Evolutionary conservation across 2,113 vertebrate genomes (phyloP).

Genomic region (Carassius carassius): DNA sequence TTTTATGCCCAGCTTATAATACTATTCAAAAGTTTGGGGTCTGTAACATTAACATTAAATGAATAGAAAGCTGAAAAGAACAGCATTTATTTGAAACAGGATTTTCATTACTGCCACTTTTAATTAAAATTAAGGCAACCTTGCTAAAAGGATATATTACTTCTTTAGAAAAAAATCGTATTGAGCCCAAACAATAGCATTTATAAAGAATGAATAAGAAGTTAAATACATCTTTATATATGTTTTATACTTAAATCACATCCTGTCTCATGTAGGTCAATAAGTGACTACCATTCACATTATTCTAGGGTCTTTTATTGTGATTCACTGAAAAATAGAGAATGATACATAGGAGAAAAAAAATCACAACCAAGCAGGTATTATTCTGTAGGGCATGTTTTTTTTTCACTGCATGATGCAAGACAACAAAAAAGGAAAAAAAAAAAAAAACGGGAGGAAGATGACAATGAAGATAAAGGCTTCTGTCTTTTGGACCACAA

Average conservation of each 20-base stretch:
- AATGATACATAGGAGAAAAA: not conserved
- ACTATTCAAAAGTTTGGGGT: not conserved
- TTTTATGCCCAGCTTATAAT: not conserved
- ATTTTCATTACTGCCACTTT: too few species aligned
- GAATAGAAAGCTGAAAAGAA: not conserved
- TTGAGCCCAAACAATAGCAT: not conserved
- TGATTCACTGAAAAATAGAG: not conserved
- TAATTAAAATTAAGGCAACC: too few species aligned
- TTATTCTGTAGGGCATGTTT: not conserved
- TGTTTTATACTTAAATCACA: not conserved
- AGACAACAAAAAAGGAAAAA: conserved; percentile 41
- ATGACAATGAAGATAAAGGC: conserved; percentile 4
- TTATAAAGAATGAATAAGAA: not conserved
- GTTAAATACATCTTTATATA: too few species aligned
- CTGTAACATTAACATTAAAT: not conserved
- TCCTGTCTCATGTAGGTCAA: not conserved
- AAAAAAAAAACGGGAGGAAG: not conserved
- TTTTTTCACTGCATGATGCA: not conserved
- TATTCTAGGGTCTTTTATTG: not conserved
- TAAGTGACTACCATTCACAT: not conserved
- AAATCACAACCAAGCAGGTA: not conserved
- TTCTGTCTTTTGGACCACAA: conserved; percentile 29
- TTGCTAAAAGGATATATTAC: too few species aligned
- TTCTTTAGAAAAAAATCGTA: not conserved
- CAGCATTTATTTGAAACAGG: too few species aligned